Conservation (phyloP, 1,140 invertebrate genomes). For the Diabrotica undecimpunctata region DNA sequence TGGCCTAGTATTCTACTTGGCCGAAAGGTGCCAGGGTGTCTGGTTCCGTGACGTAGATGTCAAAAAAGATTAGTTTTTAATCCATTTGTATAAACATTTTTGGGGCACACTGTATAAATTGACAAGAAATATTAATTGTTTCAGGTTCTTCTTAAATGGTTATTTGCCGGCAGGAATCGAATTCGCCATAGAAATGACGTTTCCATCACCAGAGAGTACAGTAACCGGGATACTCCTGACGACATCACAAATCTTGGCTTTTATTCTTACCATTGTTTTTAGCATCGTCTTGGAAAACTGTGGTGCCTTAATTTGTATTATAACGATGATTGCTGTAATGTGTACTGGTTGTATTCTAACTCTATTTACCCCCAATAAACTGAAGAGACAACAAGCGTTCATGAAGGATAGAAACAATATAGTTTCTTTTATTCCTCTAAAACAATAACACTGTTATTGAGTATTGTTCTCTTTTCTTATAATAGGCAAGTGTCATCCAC, state of each 20-base stretch:
- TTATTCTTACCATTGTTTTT: constrained; percentile 9
- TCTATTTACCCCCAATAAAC: constrained; percentile 11
- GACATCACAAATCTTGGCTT: constrained; percentile 30
- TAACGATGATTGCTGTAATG: background rate
- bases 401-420: constrained; percentile 13
- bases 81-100: too few relatives aligned
- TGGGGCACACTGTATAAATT: too few relatives aligned
- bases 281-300: background rate
- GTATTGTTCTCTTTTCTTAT: too few relatives aligned
- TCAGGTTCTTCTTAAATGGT: constrained; percentile 33
- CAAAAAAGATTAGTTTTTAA: too few relatives aligned
- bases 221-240: constrained; percentile 33
- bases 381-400: constrained; percentile 13
- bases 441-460: background rate
- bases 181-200: constrained; percentile 38
- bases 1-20: too few relatives aligned
- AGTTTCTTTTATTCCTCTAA: background rate
- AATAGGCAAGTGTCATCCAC: too few relatives aligned
- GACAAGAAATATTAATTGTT: constrained; percentile 12
- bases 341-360: constrained; percentile 7
- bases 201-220: constrained; percentile 37
- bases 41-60: too few relatives aligned
- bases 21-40: too few relatives aligned
- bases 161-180: constrained; percentile 36
- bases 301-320: constrained; percentile 10